phyloP scores from a whole-genome alignment of 2,797 vertebrate genomes.

The Chiloscyllium punctatum region DNA sequence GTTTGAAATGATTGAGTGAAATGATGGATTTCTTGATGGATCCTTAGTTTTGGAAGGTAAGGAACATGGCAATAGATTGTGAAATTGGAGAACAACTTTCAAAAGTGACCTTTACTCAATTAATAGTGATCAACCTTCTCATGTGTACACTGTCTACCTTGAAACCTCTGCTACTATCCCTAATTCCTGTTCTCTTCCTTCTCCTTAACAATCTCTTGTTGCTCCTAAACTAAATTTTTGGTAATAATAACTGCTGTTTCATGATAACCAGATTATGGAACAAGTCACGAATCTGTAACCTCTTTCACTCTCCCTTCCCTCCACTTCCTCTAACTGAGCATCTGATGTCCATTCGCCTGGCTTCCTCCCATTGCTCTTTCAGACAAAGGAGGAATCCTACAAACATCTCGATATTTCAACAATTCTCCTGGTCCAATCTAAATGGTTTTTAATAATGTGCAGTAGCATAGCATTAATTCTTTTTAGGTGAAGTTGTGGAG shows the following conservation, averaged over 20 bases:
- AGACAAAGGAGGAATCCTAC: too few species aligned
- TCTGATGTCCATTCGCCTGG: too few species aligned
- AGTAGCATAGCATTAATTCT: too few species aligned
- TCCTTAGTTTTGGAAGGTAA: not conserved
- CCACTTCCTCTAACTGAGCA: too few species aligned
- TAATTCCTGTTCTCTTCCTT: not conserved
- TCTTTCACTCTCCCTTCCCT: too few species aligned
- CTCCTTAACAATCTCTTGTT: not conserved
- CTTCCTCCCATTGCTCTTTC: too few species aligned
- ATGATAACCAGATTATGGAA: not conserved
- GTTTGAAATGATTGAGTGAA: not conserved
- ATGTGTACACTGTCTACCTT: not conserved
- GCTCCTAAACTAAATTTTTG: not conserved
- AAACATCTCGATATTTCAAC: too few species aligned
- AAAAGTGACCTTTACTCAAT: not conserved
- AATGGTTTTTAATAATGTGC: too few species aligned
- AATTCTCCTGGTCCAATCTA: too few species aligned
- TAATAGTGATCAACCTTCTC: not conserved
- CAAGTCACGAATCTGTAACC: not conserved
- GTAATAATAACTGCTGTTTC: not conserved
- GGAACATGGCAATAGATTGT: not conserved
- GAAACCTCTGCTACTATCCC: not conserved
- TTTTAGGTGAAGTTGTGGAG: too few species aligned
- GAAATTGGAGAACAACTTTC: not conserved
- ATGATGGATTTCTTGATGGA: not conserved